A percentile compares a stretch with the other conserved stretches of the same genome.
Evolutionary conservation across 2,113 vertebrate species (phyloP).

Genomic region (Zosterops japonicus): DNA sequence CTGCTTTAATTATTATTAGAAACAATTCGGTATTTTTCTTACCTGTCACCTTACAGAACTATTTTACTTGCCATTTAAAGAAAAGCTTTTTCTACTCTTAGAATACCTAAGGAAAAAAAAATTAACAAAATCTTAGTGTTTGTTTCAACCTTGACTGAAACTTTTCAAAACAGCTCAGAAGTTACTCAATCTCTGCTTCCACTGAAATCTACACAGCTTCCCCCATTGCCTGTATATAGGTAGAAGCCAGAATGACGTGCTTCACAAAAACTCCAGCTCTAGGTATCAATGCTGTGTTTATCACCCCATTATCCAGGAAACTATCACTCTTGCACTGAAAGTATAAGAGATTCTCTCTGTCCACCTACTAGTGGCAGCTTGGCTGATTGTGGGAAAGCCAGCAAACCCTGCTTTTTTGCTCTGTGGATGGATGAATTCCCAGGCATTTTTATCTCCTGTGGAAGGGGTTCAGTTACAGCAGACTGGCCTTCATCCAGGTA

Average conservation of each 20-base stretch:
- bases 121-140: background rate
- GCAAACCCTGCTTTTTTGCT: background rate
- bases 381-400: conserved; percentile 41
- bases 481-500: conserved; percentile 51
- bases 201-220: background rate
- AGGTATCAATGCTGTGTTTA: background rate
- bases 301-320: background rate
- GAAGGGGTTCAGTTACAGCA: conserved; percentile 28
- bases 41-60: background rate
- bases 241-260: background rate
- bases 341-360: background rate
- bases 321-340: background rate
- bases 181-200: background rate
- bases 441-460: conserved; percentile 47
- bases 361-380: background rate
- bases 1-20: conserved; percentile 66
- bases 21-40: conserved; percentile 54
- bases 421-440: background rate
- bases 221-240: background rate
- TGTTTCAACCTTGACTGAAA: background rate
- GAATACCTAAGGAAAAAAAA: background rate
- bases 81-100: conserved; percentile 1
- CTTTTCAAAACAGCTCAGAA: background rate
- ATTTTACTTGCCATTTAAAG: background rate
- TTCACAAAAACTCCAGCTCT: background rate